These are phyloP conservation scores for Eretmocerus hayati DNA, from an alignment of 2,888 invertebrate species.

Conservation along the genomic window DNA sequence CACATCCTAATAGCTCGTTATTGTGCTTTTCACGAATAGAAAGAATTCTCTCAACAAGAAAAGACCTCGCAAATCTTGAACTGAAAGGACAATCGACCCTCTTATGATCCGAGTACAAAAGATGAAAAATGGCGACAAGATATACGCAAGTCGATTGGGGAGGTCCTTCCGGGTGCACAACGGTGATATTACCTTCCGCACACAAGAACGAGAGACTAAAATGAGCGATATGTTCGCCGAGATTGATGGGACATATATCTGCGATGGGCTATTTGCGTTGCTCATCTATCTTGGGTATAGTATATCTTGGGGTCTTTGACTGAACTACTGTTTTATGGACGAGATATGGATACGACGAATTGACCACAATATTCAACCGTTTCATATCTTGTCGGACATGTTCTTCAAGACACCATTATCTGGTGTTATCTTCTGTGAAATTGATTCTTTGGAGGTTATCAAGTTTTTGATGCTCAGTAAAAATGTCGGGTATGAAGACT, in stretches of 20 bases:
- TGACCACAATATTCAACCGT: neutral
- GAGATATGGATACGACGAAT: neutral
- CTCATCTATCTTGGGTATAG: neutral
- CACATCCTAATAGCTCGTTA: no score
- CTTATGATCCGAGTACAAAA: neutral
- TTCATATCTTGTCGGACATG: no score
- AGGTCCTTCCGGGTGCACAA: neutral
- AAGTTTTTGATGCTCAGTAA: no score
- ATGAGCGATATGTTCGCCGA: neutral
- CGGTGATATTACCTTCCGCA: neutral
- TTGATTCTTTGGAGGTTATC: no score
- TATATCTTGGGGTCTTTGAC: no score
- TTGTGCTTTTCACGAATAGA: no score
- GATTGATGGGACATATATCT: constrained; percentile 4
- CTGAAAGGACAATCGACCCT: neutral
- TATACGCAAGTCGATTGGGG: neutral
- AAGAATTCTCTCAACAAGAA: neutral
- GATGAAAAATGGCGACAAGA: neutral
- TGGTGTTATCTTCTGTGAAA: no score
- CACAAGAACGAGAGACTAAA: neutral
- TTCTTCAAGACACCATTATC: no score
- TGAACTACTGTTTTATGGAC: no score
- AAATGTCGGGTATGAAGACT: no score
- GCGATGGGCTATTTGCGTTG: neutral
- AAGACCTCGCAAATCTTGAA: neutral